These are phyloP conservation scores for Cyprinodon variegatus DNA, from an alignment of 2,113 vertebrate species.

Conservation along the genomic window DNA sequence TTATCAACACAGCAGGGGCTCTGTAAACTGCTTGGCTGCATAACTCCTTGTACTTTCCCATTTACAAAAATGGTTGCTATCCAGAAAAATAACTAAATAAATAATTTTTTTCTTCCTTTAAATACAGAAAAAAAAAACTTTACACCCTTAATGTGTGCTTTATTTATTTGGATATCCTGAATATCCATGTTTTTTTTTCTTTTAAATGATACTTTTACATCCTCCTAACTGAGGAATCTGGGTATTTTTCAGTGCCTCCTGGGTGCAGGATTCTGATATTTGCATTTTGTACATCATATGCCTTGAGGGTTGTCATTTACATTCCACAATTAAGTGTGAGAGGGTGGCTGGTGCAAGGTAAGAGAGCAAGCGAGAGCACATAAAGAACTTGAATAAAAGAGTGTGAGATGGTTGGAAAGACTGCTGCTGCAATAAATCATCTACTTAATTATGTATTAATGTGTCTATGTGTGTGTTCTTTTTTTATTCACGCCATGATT, in stretches of 20 bases:
- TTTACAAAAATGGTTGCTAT: constrained; percentile 27
- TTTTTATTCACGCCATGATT: constrained; percentile 17
- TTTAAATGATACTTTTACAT: constrained; percentile 22
- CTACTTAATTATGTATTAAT: constrained; percentile 29
- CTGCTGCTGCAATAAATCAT: constrained; percentile 35
- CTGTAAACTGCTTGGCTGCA: constrained; percentile 52
- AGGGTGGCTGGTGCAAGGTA: not conserved
- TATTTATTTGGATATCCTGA: constrained; percentile 27
- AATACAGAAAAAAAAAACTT: not conserved
- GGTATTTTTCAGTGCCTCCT: constrained; percentile 22
- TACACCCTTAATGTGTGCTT: constrained; percentile 8
- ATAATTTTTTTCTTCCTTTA: not conserved
- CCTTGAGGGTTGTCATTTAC: constrained; percentile 55
- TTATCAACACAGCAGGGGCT: constrained; percentile 59
- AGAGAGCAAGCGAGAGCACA: constrained; percentile 6
- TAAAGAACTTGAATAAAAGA: constrained; percentile 11
- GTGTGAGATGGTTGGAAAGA: constrained; percentile 22
- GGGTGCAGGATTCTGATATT: constrained; percentile 47
- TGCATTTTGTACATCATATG: constrained; percentile 56
- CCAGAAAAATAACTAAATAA: constrained; percentile 21
- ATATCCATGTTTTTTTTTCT: constrained; percentile 1
- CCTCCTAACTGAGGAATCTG: constrained; percentile 8
- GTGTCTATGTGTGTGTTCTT: not conserved
- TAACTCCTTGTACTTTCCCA: constrained; percentile 28
- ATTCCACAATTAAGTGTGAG: constrained; percentile 41